phyloP scores from a whole-genome alignment of 1,140 invertebrate species.

The Neomicropteryx cornuta region DNA sequence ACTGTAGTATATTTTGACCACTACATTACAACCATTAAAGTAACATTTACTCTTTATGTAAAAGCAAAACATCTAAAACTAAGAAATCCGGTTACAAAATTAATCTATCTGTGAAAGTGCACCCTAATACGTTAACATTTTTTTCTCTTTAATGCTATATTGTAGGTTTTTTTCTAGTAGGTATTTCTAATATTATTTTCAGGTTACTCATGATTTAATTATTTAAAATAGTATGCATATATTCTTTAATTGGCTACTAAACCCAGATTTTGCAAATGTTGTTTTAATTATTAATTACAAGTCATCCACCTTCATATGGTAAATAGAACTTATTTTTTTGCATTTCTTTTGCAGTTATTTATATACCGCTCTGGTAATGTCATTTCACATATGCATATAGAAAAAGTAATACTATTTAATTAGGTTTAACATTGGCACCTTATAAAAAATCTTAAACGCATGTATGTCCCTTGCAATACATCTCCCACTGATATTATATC shows the following conservation, averaged over 20 bases:
- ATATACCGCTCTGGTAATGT: conserved; percentile 1
- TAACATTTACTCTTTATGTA: conserved; percentile 1
- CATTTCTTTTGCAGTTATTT: conserved; percentile 4
- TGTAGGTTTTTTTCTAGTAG: neutral
- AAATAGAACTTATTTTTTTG: conserved; percentile 6
- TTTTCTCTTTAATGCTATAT: neutral
- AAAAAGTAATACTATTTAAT: conserved; percentile 5
- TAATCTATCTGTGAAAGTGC: neutral
- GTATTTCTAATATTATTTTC: neutral
- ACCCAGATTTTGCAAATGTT: no score
- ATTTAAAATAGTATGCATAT: no score
- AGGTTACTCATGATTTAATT: no score
- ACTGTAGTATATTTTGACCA: conserved; percentile 23
- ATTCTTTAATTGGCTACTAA: no score
- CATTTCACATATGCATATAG: conserved; percentile 4
- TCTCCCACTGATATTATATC: neutral
- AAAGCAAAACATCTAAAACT: neutral
- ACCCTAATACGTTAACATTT: conserved; percentile 4
- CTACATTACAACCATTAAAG: neutral
- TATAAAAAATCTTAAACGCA: conserved; percentile 6
- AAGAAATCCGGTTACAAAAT: neutral
- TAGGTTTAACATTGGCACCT: conserved; percentile 6
- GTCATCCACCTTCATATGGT: neutral
- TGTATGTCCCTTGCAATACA: conserved; percentile 5
- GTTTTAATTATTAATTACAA: no score